Evolutionary conservation across 2,888 invertebrate species (phyloP).

Genomic region (Ophion ventricosus): DNA sequence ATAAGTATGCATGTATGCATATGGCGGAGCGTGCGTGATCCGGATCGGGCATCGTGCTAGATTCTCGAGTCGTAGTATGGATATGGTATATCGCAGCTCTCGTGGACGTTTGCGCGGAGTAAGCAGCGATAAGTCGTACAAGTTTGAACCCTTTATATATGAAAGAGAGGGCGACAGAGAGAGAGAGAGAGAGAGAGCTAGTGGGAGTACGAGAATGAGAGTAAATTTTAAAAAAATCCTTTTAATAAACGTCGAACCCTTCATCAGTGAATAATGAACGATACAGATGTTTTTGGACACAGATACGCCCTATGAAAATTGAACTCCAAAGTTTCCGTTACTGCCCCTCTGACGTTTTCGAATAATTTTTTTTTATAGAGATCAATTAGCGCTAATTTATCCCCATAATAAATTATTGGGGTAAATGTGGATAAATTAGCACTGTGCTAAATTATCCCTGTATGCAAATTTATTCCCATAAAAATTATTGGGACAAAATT

Average conservation of each 20-base stretch:
- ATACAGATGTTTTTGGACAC: neutral
- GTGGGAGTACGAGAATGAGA: neutral
- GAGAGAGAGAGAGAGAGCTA: neutral
- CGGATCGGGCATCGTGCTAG: slow-evolving; percentile 56
- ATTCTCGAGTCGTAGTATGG: slow-evolving; percentile 47
- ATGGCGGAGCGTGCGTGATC: slow-evolving; percentile 58
- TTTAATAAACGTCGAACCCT: neutral
- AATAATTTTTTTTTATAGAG: too few relatives aligned
- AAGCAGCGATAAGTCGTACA: slow-evolving; percentile 68
- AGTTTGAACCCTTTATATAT: slow-evolving; percentile 55
- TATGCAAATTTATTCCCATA: too few relatives aligned
- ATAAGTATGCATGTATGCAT: slow-evolving; percentile 34
- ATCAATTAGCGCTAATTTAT: too few relatives aligned
- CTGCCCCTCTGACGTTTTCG: too few relatives aligned
- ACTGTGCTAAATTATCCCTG: too few relatives aligned
- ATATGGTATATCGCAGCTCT: slow-evolving; percentile 48
- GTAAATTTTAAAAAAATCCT: neutral
- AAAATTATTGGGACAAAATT: too few relatives aligned
- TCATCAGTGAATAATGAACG: neutral
- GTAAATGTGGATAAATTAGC: too few relatives aligned
- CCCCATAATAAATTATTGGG: too few relatives aligned
- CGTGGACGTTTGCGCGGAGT: slow-evolving; percentile 65
- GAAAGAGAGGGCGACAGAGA: too few relatives aligned
- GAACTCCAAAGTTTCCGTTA: too few relatives aligned
- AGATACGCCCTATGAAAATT: neutral